Evolutionary conservation across 1,140 invertebrate genomes (phyloP), one percentile per base, ranked within the genome.

Genomic region (Phenacoccus solenopsis): DNA sequence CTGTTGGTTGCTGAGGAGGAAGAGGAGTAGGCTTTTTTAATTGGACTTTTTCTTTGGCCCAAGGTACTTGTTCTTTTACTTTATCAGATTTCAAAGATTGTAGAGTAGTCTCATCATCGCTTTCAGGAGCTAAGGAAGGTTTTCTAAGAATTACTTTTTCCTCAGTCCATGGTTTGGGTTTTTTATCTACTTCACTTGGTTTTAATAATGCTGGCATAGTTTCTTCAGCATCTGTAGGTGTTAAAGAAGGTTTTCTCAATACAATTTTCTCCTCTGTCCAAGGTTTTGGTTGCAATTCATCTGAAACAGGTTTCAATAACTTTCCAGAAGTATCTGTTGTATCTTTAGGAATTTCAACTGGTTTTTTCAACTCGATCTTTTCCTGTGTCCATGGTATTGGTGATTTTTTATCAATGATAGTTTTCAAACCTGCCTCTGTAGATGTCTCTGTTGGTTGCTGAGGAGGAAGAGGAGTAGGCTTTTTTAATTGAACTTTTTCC

Each of bases 231-330:
- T 68, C 67, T 49, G 13, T 16, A 16, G 5, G 38, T 16, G 3
- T n/a, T 9, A n/a, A n/a, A 49, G 38, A 49, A 9, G 69, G n/a
- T n/a, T 59, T 70, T 27, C 30, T 70, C n/a, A 84, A 73, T 10
- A 76, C 73, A 28, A 82, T 76, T 72, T 76, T 76, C 75, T 84
- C 81, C 71, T 83, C 76, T 0, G 76, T 82, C 82, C 81, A 83
- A 3, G 82, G 80, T 4, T 61, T n/a, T n/a, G n/a, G 0, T 24
- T 38, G 2, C 25, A 28, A n/a, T 61, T 71, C 59, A 24, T 28
- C 24, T 32, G 28, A 7, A 21, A 9, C 10, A 22, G 28, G 9
- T 28, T 68, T 7, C 0, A 10, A 1, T 0, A 16, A 7, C 0
- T 32, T 24, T 1, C 57, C 38, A 0, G 32, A 4, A 0, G 32